Conservation (phyloP, 2,113 vertebrate species). For the Jacana jacana region DNA sequence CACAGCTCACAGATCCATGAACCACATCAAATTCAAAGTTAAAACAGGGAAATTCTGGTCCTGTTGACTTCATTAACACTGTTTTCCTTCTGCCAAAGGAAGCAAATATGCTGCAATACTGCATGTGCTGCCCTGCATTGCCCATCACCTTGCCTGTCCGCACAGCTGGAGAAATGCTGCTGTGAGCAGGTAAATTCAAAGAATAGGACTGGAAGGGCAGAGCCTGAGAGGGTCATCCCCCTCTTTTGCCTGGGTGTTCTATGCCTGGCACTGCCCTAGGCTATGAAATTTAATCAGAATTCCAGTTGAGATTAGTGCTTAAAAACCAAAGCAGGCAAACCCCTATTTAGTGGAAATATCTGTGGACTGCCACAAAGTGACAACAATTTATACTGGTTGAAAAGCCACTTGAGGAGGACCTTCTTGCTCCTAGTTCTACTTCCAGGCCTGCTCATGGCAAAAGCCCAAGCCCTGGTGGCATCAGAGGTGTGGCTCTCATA, state of each 20-base stretch:
- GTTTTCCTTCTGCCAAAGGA: neutral
- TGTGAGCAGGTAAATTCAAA: neutral
- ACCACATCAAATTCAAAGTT: neutral
- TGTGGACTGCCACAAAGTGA: neutral
- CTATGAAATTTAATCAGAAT: neutral
- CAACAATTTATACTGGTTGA: neutral
- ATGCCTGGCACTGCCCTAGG: neutral
- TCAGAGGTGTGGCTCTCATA: fast-evolving
- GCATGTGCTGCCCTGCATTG: fast-evolving
- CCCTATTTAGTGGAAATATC: neutral
- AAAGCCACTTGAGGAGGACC: neutral
- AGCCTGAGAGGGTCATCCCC: neutral
- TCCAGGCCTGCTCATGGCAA: neutral
- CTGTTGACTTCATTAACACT: neutral
- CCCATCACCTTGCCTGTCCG: neutral
- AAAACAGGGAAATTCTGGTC: neutral
- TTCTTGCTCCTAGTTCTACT: neutral
- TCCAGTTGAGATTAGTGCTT: neutral
- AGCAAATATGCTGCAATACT: neutral
- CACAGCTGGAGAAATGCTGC: neutral
- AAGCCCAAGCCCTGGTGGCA: neutral
- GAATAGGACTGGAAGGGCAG: neutral
- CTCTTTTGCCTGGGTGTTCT: neutral
- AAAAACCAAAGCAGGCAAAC: neutral
- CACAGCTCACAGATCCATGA: neutral